Conservation (phyloP, 2,797 vertebrate species). For the Buceros bicornis region DNA sequence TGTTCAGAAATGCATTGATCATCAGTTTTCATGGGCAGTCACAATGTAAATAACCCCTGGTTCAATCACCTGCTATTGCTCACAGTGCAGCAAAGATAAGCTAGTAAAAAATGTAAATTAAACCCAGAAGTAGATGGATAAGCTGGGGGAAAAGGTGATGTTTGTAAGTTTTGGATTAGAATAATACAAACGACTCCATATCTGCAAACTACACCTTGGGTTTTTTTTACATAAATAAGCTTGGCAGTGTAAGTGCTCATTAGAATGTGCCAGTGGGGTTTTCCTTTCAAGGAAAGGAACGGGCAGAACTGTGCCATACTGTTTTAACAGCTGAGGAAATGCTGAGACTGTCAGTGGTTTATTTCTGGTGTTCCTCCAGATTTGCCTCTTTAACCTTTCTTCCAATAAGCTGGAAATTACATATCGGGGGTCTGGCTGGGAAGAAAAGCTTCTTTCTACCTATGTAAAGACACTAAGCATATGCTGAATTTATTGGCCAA, state of each 20-base stretch:
- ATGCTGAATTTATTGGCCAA: constrained; percentile 63
- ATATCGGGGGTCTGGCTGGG: not conserved
- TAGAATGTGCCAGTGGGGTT: not conserved
- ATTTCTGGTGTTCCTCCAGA: constrained; percentile 4
- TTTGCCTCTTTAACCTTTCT: constrained; percentile 27
- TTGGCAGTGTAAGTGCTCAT: not conserved
- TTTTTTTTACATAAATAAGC: not conserved
- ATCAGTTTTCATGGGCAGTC: not conserved
- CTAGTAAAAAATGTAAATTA: not conserved
- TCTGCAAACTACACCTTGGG: not conserved
- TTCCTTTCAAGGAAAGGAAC: not conserved
- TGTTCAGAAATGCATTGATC: not conserved
- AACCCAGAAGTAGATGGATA: not conserved
- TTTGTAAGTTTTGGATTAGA: not conserved
- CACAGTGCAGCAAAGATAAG: not conserved
- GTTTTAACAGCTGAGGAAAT: constrained; percentile 3
- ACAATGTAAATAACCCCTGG: not conserved
- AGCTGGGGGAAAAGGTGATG: not conserved
- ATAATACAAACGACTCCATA: not conserved
- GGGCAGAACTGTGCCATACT: not conserved
- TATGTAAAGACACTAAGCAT: constrained; percentile 40
- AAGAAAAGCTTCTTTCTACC: constrained; percentile 14
- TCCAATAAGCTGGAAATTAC: constrained; percentile 11
- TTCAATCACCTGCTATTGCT: not conserved
- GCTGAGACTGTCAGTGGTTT: not conserved